Conservation (phyloP, 1,140 invertebrate genomes). For the Lucilia sericata region DNA sequence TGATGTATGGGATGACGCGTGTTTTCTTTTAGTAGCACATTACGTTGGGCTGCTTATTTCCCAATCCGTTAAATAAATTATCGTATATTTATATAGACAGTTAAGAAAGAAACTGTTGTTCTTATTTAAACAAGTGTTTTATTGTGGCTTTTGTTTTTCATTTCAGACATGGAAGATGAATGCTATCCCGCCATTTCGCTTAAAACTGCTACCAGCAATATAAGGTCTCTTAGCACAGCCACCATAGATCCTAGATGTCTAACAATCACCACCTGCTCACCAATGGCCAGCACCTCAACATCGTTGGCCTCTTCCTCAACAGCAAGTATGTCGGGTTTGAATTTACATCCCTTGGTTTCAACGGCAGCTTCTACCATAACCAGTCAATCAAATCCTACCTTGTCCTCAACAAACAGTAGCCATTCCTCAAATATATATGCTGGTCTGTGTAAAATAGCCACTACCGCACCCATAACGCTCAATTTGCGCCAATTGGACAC, state of each 20-base stretch:
- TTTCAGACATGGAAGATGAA: constrained; percentile 84
- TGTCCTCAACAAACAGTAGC: constrained; percentile 33
- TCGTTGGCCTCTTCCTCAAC: not conserved
- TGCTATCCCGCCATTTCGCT: constrained; percentile 81
- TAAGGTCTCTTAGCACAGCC: constrained; percentile 55
- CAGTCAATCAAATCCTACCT: constrained; percentile 32
- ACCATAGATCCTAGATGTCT: constrained; percentile 64
- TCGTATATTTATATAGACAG: no score
- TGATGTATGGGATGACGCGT: not conserved
- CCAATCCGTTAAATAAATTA: not conserved
- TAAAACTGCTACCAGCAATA: constrained; percentile 69
- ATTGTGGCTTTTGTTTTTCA: not conserved
- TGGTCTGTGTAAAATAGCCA: constrained; percentile 44
- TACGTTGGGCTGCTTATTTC: not conserved
- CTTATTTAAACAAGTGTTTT: constrained; percentile 20
- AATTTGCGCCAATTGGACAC: constrained; percentile 41
- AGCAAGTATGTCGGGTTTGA: not conserved
- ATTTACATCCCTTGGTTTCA: constrained; percentile 40
- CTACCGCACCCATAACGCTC: constrained; percentile 45
- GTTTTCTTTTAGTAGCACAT: not conserved
- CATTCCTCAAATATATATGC: constrained; percentile 42
- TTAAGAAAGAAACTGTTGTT: not conserved
- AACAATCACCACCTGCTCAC: constrained; percentile 49
- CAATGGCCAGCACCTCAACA: constrained; percentile 41
- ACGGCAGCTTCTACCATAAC: constrained; percentile 40